phyloP scores from a whole-genome alignment of 2,113 vertebrate species.

The Hipposideros armiger region DNA sequence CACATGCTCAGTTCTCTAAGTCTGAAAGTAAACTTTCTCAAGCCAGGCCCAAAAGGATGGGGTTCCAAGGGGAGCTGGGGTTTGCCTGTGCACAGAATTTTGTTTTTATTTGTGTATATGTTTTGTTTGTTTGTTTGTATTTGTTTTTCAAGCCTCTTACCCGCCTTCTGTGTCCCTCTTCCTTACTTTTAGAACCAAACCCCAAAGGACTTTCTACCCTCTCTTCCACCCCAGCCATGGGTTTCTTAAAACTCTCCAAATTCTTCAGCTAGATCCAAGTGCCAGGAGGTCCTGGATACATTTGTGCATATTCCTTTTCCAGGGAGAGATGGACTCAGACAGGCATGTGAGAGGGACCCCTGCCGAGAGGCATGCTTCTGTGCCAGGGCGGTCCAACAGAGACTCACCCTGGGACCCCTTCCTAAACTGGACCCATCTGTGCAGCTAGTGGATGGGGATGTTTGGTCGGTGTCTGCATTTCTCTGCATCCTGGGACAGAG shows the following conservation, averaged over 20 bases:
- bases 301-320: neutral
- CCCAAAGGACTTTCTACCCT: neutral
- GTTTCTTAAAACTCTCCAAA: constrained; percentile 5
- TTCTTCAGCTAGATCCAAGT: neutral
- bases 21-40: constrained; percentile 89
- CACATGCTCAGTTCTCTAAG: constrained; percentile 86
- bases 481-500: neutral
- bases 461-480: neutral
- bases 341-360: rapidly evolving
- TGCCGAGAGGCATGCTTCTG: neutral
- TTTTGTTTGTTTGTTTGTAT: constrained; percentile 16
- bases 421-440: neutral
- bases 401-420: neutral
- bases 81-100: neutral
- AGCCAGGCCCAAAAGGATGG: constrained; percentile 78
- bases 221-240: neutral
- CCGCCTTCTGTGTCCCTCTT: neutral
- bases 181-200: neutral
- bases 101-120: constrained; percentile 46
- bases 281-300: neutral
- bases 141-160: neutral
- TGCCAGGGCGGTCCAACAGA: neutral
- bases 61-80: neutral
- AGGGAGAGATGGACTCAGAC: neutral
- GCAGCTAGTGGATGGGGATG: neutral